phyloP scores from a whole-genome alignment of 2,797 vertebrate genomes.

The Halcyon smyrnensis region DNA sequence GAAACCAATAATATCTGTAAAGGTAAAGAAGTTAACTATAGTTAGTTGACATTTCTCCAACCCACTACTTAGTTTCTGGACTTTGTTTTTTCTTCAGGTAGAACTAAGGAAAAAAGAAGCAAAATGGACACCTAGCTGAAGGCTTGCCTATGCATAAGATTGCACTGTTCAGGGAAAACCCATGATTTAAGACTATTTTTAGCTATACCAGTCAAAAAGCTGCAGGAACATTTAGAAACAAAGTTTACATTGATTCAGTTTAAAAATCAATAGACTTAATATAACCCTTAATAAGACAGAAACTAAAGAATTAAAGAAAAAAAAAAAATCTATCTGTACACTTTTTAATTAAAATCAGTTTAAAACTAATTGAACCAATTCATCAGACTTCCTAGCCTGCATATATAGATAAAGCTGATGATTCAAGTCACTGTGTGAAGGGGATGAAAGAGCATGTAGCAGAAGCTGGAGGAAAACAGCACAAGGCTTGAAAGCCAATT shows the following conservation, averaged over 20 bases:
- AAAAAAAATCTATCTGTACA: neutral
- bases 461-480: neutral
- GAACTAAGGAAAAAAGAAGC: neutral
- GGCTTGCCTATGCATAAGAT: neutral
- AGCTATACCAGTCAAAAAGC: neutral
- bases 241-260: conserved; percentile 16
- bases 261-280: conserved; percentile 45
- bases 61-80: neutral
- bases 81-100: neutral
- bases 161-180: neutral
- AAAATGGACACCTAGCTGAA: neutral
- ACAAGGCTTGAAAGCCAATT: neutral
- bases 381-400: neutral
- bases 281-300: neutral
- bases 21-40: neutral
- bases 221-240: neutral
- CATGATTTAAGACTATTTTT: neutral
- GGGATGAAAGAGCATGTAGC: neutral
- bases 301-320: neutral
- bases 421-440: neutral
- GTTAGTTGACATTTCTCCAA: neutral
- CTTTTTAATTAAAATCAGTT: conserved; percentile 42
- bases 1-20: neutral
- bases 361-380: conserved; percentile 20
- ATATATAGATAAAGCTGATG: neutral